Percentiles rank a stretch among this genome's conserved stretches.
Conservation (phyloP, 2,797 vertebrate species). For the Neoniphon sammara region DNA sequence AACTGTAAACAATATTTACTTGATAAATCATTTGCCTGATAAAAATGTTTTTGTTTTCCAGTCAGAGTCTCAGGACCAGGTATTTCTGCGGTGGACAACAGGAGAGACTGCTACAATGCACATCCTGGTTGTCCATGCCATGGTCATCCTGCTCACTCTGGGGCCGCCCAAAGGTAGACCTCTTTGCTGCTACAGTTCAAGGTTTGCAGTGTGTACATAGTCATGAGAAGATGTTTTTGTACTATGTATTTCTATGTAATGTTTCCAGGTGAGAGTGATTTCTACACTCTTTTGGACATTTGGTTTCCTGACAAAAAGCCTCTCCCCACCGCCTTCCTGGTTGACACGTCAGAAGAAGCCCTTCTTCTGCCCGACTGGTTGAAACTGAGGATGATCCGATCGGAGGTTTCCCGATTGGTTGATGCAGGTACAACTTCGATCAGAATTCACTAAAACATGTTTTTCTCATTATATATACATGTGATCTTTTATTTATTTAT, state of each 20-base stretch:
- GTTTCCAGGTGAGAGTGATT: slow-evolving; percentile 87
- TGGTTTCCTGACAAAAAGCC: slow-evolving; percentile 99
- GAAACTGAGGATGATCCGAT: slow-evolving; percentile 98
- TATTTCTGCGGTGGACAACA: slow-evolving; percentile 96
- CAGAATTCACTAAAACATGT: background rate
- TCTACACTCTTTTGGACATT: slow-evolving; percentile 91
- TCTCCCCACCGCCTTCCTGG: slow-evolving; percentile 96
- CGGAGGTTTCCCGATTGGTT: slow-evolving; percentile 93
- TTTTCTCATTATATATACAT: background rate
- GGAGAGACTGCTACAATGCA: slow-evolving; percentile 99
- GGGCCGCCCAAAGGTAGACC: slow-evolving; percentile 78
- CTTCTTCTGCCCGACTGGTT: slow-evolving; percentile 97
- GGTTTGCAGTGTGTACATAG: background rate
- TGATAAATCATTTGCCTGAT: background rate
- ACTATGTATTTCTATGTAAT: background rate
- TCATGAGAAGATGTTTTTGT: background rate
- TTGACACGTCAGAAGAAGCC: slow-evolving; percentile 97
- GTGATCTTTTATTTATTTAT: background rate
- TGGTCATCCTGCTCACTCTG: slow-evolving; percentile 93
- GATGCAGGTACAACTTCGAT: slow-evolving; percentile 87
- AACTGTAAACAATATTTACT: background rate
- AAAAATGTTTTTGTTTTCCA: slow-evolving; percentile 55
- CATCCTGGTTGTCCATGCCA: slow-evolving; percentile 98
- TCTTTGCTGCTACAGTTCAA: background rate
- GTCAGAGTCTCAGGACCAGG: slow-evolving; percentile 99